A percentile compares a stretch with the other conserved stretches of the same genome.
phyloP scores from a whole-genome alignment of 64 coral and sea anemone genomes.

The Stylophora pistillata region DNA sequence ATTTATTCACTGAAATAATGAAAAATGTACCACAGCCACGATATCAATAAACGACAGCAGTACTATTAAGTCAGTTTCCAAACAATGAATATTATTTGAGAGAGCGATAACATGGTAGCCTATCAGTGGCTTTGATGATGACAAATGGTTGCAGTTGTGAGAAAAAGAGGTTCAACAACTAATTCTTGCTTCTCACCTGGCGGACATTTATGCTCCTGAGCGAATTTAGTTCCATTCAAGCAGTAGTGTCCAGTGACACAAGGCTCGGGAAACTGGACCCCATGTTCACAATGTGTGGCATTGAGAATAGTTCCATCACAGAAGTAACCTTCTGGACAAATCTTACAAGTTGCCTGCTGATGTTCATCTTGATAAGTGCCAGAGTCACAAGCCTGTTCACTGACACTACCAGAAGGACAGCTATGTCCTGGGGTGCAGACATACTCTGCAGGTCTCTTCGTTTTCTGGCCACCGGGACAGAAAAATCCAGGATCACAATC shows the following conservation, averaged over 20 bases:
- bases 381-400: conserved; percentile 62
- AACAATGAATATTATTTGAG: too few species aligned
- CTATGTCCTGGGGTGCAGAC: conserved; percentile 89
- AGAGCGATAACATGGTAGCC: too few species aligned
- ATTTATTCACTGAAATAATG: too few species aligned
- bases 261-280: conserved; percentile 82
- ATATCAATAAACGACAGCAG: too few species aligned
- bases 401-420: conserved; percentile 75
- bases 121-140: too few species aligned
- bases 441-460: conserved; percentile 65
- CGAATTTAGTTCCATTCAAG: conserved; percentile 82
- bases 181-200: conserved; percentile 29
- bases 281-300: conserved; percentile 87
- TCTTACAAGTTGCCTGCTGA: conserved; percentile 70
- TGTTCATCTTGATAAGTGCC: conserved; percentile 90
- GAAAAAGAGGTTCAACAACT: too few species aligned
- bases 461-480: conserved; percentile 85
- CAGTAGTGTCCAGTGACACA: conserved; percentile 87
- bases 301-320: conserved; percentile 95
- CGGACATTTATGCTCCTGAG: conserved; percentile 73
- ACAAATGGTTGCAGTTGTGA: too few species aligned
- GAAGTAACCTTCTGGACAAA: conserved; percentile 83
- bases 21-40: too few species aligned
- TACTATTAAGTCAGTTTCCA: too few species aligned
- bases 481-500: conserved; percentile 82